Conservation (phyloP, 2,797 vertebrate genomes). For the Coilia nasus region DNA sequence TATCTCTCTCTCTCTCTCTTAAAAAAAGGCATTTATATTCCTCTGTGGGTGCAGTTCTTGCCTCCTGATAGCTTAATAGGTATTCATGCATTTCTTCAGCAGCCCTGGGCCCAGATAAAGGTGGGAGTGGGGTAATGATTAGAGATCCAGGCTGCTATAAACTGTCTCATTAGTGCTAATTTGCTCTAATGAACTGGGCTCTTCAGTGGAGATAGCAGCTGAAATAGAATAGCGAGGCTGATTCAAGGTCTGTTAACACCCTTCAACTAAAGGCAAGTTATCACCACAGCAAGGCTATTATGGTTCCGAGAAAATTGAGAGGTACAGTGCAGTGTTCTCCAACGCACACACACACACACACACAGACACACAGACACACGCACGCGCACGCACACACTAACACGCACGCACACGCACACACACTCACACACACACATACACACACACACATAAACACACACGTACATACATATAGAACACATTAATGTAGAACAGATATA, state of each 20-base stretch:
- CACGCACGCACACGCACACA: too few species aligned
- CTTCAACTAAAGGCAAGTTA: neutral
- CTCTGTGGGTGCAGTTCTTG: neutral
- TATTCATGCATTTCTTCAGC: neutral
- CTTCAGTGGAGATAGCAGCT: neutral
- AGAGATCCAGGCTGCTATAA: neutral
- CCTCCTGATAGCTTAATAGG: conserved; percentile 5
- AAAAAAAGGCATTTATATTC: neutral
- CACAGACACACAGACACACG: neutral
- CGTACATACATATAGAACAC: too few species aligned
- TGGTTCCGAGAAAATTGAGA: neutral
- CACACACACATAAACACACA: too few species aligned
- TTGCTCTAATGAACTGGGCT: neutral
- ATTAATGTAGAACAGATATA: too few species aligned
- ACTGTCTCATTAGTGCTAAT: neutral
- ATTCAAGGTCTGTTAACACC: conserved; percentile 4
- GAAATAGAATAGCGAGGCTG: neutral
- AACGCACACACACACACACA: neutral
- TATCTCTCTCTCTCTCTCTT: neutral
- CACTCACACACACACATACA: too few species aligned
- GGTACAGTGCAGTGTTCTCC: neutral
- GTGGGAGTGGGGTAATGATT: neutral
- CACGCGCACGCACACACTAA: neutral
- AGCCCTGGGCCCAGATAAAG: neutral
- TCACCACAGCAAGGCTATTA: neutral